A percentile compares a stretch with the other conserved stretches of the same genome.
Evolutionary conservation across 2,113 vertebrate genomes (phyloP).

Genomic region (Neogale vison): DNA sequence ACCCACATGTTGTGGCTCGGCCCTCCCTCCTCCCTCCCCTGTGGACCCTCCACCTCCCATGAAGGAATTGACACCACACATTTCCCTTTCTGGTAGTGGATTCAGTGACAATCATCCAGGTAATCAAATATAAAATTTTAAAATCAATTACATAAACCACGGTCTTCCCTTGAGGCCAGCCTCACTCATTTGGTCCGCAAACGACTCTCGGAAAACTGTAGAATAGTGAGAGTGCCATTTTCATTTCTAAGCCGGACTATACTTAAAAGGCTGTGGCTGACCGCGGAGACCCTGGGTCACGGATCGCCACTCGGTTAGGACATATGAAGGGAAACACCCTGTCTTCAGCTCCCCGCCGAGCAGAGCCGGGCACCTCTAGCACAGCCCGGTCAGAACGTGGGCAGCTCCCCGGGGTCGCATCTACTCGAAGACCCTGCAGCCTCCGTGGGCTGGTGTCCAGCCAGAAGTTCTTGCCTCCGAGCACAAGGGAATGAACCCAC

Average conservation of each 20-base stretch:
- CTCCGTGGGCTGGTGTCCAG: background rate
- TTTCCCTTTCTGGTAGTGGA: background rate
- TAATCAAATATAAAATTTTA: background rate
- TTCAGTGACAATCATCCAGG: background rate
- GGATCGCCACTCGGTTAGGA: background rate
- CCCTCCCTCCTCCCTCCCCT: fast-evolving
- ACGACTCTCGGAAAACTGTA: background rate
- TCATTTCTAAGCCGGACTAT: background rate
- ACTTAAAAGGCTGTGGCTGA: background rate
- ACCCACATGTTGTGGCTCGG: fast-evolving
- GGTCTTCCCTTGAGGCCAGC: background rate
- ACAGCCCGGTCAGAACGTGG: background rate
- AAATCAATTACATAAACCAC: background rate
- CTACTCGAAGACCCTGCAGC: background rate
- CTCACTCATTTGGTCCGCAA: background rate
- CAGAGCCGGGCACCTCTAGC: background rate
- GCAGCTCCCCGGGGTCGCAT: fast-evolving
- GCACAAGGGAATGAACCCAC: background rate
- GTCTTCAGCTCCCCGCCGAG: too few relatives aligned
- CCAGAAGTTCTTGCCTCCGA: background rate
- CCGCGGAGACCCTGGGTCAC: background rate
- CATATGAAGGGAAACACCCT: background rate
- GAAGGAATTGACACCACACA: background rate
- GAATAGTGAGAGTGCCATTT: background rate
- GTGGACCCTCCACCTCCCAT: background rate